Evolutionary conservation across 2,888 invertebrate genomes (phyloP), one percentile per base, ranked within the genome.

Genomic region (Philhelius pedissequus): DNA sequence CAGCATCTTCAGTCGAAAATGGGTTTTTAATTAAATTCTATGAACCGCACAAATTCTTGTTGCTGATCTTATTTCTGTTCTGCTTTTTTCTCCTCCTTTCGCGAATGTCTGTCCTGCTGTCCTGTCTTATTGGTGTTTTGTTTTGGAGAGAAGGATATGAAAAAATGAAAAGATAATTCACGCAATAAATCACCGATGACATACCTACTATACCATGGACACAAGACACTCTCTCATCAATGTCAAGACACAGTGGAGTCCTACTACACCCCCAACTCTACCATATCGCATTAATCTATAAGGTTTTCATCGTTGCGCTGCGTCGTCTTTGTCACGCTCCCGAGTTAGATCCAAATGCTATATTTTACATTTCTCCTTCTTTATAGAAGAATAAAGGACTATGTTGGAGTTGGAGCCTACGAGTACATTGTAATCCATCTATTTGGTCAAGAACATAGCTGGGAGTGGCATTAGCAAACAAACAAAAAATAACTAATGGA

Each of bases 1-100:
- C 48, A 25, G 35, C 20, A 30, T 60, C 50, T 58, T 69, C 15
- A 35, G 18, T 50, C 22, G 30, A 50, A 48, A 48, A 48, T 66
- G 30, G 43, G 73, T 82, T 71, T 75, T 78, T 77, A 83, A 83
- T 83, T 83, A 83, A 83, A 83, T 83, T 79, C 69, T 68, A 74
- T 62, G 64, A 78, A 69, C 74, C 74, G 56, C 68, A 64, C 68
- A 50, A n/a, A 43, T 30, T 54, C 18, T 13, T 30, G 30, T 9
- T 20, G 25, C 40, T 62, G 50, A 81, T 77, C 71, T 25, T 52
- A 71, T 81, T 81, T 71, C 35, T 32, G 70, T 27, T 27, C 9
- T 25, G 18, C 5, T 15, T 1, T 40, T 15, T 60, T 25, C n/a
- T n/a, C n/a, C n/a, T 13, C 3, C 22, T 25, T 25, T 60, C n/a